A percentile compares a stretch with the other conserved stretches of the same genome.
Evolutionary conservation across 2,888 invertebrate species (phyloP).

Genomic region (Rhorus exstirpatorius): DNA sequence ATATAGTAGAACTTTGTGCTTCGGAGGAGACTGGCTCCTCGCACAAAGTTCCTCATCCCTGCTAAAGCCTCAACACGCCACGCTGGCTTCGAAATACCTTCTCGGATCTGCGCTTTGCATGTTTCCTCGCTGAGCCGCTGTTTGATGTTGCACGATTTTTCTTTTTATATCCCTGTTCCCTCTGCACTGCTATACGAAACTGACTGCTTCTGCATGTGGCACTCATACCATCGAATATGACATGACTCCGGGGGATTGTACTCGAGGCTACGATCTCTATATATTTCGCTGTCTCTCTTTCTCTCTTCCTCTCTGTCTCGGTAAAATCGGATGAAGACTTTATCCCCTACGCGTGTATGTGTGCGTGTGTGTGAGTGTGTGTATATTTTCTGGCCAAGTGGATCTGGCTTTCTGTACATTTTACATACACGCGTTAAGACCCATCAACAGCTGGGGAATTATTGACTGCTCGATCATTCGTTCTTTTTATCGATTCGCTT

Average conservation of each 20-base stretch:
- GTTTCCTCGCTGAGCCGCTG: slow-evolving; percentile 63
- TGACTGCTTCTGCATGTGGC: slow-evolving; percentile 61
- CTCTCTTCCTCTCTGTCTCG: slow-evolving; percentile 24
- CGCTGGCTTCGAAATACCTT: slow-evolving; percentile 61
- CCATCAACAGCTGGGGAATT: not conserved
- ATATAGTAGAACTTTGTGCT: slow-evolving; percentile 47
- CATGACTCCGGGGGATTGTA: slow-evolving; percentile 47
- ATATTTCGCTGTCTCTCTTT: slow-evolving; percentile 51
- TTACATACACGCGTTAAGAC: slow-evolving; percentile 28
- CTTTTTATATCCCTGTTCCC: slow-evolving; percentile 46
- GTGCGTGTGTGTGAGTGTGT: slow-evolving; percentile 4
- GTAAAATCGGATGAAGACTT: slow-evolving; percentile 70
- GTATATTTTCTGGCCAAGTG: too few relatives aligned
- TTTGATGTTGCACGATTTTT: slow-evolving; percentile 64
- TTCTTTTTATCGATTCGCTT: not conserved
- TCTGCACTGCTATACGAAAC: slow-evolving; percentile 49
- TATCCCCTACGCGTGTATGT: slow-evolving; percentile 39
- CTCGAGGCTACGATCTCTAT: slow-evolving; percentile 59
- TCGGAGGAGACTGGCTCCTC: slow-evolving; percentile 44
- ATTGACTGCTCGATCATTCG: slow-evolving; percentile 6
- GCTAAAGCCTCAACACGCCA: slow-evolving; percentile 51
- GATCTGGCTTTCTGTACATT: slow-evolving; percentile 44
- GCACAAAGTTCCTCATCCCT: slow-evolving; percentile 67
- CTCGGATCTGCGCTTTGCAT: slow-evolving; percentile 46
- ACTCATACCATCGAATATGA: slow-evolving; percentile 69